phyloP scores from a whole-genome alignment of 2,888 invertebrate species.

The Eupsilia transversa region DNA sequence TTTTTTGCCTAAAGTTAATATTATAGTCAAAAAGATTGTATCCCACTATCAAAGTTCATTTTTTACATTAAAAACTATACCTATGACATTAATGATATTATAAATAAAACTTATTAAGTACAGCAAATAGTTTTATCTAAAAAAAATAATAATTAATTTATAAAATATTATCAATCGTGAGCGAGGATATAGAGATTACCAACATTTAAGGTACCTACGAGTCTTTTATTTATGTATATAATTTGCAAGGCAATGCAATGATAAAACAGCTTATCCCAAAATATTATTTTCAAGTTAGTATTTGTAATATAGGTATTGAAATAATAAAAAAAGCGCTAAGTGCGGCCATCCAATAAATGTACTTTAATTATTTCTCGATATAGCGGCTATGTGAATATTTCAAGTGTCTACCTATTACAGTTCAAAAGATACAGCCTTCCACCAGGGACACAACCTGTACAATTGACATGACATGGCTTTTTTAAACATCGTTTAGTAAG shows the following conservation, averaged over 20 bases:
- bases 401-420: not conserved
- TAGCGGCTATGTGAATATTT: not conserved
- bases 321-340: not conserved
- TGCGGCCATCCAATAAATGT: not conserved
- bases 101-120: constrained; percentile 14
- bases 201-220: not conserved
- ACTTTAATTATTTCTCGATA: not conserved
- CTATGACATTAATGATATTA: not conserved
- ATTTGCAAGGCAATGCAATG: not conserved
- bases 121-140: not conserved
- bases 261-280: not conserved
- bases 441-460: not conserved
- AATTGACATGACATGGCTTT: not conserved
- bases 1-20: not conserved
- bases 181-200: constrained; percentile 8
- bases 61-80: not conserved
- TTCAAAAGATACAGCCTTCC: not conserved
- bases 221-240: not conserved
- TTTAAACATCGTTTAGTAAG: not conserved
- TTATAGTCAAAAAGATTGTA: constrained; percentile 66
- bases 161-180: not conserved
- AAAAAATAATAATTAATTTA: not conserved
- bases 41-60: constrained; percentile 77
- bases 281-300: not conserved
- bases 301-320: not conserved